Base-by-base conservation (phyloP, 2,888 invertebrate genomes). In the Xylocampa areola region DNA sequence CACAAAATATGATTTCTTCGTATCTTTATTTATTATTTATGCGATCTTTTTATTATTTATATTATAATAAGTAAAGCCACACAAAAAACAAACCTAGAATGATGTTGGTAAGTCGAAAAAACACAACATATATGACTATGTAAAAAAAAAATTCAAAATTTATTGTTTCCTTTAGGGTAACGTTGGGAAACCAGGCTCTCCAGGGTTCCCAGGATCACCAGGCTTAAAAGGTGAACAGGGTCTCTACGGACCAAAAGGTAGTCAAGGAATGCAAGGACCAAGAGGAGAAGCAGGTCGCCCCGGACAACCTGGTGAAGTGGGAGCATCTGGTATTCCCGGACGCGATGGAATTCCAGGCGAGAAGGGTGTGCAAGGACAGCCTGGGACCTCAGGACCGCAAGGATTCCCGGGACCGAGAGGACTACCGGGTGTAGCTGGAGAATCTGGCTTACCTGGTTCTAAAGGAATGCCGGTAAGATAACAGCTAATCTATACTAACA, bases 371-470 rank as follows among this genome's bases (percentile, higher is more conserved):
- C 92, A 95, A 35, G 98, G 98, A 11, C 94, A 96, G 50, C 86
- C 94, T 8, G 97, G 97, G n/a, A 85, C 95, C 1, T 88, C 96
- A 3, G 97, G 97, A 0, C 95, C 96, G 1, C 97, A 97, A 79
- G 98, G 98, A 2, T 97, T 97, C 83, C 97, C 97, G 0, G 98
- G 98, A 14, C 95, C 96, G 1, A 94, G 97, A 75, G 98, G 98
- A 8, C 95, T 96, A 2, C 96, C 97, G 1, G 98, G 97, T 21
- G 82, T 96, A 36, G 86, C 96, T 32, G 97, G 97, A 21, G 96
- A 95, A 80, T 94, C 96, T 2, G 97, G 98, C 4, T 91, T 95
- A 59, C 94, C 96, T 25, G 98, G 98, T 14, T 87, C 95, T 5
- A 97, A 97, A 89, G 97, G 97, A 78, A 95, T 95, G 85, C 95